Evolutionary conservation across 2,888 invertebrate genomes (phyloP).

Genomic region (Eilema caniola): DNA sequence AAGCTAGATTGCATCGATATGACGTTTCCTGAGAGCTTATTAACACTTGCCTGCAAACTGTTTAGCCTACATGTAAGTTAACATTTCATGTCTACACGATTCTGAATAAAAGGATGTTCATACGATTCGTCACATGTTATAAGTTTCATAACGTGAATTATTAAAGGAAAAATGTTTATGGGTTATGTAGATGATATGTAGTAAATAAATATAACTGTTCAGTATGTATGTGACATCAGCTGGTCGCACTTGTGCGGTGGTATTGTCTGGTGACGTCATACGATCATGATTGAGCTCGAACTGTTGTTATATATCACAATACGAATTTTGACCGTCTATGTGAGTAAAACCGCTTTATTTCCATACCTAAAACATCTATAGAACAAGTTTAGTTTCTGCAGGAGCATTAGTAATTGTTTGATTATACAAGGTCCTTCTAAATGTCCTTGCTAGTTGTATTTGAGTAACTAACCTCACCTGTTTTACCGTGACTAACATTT

Average conservation of each 20-base stretch:
- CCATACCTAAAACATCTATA: constrained; percentile 27
- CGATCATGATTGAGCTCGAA: constrained; percentile 46
- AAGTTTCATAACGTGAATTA: constrained; percentile 9
- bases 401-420: constrained; percentile 42
- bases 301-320: constrained; percentile 51
- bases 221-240: constrained; percentile 62
- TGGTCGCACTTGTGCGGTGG: constrained; percentile 66
- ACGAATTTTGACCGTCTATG: constrained; percentile 55
- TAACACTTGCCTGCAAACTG: constrained; percentile 59
- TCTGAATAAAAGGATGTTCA: neutral
- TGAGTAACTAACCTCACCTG: constrained; percentile 13
- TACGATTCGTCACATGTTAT: constrained; percentile 5
- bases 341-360: constrained; percentile 50
- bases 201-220: constrained; percentile 19
- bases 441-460: constrained; percentile 27
- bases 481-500: constrained; percentile 8
- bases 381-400: constrained; percentile 38
- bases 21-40: constrained; percentile 65
- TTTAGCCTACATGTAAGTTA: constrained; percentile 64
- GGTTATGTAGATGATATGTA: neutral
- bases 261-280: constrained; percentile 62
- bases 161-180: constrained; percentile 11
- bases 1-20: constrained; percentile 59
- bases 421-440: constrained; percentile 34
- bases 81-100: constrained; percentile 22